Evolutionary conservation across 1,140 invertebrate species (phyloP).

Genomic region (Formica selysi): DNA sequence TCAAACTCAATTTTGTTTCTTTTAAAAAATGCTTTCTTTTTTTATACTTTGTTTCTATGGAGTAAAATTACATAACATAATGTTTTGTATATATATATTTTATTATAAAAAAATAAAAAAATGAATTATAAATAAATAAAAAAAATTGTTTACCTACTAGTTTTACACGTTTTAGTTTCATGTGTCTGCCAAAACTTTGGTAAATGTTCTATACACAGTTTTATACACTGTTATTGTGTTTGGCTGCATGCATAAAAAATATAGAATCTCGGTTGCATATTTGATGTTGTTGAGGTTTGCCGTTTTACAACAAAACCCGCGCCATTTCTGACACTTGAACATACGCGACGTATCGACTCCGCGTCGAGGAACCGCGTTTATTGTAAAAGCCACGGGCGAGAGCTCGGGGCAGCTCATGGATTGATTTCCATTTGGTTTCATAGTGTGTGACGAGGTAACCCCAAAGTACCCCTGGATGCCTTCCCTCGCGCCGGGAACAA

Average conservation of each 20-base stretch:
- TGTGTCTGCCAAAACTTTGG: not conserved
- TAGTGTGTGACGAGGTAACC: slow-evolving; percentile 69
- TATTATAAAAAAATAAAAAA: too few species aligned
- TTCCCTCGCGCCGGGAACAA: slow-evolving; percentile 63
- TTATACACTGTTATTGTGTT: not conserved
- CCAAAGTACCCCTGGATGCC: slow-evolving; percentile 74
- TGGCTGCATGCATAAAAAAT: not conserved
- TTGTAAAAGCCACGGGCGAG: slow-evolving; percentile 81
- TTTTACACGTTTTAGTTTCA: not conserved
- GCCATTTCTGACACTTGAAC: slow-evolving; percentile 46
- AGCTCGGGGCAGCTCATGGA: slow-evolving; percentile 33
- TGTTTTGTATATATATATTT: not conserved
- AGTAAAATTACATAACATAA: not conserved
- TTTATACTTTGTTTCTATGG: not conserved
- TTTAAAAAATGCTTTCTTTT: not conserved
- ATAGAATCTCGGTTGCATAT: slow-evolving; percentile 8
- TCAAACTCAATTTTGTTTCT: not conserved
- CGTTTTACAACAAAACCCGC: slow-evolving; percentile 43
- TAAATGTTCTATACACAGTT: not conserved
- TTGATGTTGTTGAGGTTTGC: not conserved
- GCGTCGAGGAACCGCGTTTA: slow-evolving; percentile 74
- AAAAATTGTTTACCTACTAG: not conserved
- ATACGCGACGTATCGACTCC: slow-evolving; percentile 45
- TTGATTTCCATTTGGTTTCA: slow-evolving; percentile 73
- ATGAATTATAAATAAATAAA: too few species aligned